phyloP scores from a whole-genome alignment of 2,888 invertebrate species.

The Acrobasis consociella region DNA sequence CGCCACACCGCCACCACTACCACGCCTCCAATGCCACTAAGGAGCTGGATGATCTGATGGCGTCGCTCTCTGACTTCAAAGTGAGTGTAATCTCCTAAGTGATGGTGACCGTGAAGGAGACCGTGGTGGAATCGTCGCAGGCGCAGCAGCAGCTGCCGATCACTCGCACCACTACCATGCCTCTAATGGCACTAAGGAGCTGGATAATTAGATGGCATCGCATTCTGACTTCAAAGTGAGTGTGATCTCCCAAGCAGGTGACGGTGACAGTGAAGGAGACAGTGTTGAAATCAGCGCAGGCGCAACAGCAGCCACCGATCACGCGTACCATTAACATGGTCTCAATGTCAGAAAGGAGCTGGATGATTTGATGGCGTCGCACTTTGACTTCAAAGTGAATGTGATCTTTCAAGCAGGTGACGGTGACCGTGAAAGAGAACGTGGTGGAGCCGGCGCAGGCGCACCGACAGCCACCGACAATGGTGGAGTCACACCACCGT shows the following conservation, averaged over 20 bases:
- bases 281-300: constrained; percentile 76
- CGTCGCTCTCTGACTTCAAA: constrained; percentile 97
- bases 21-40: constrained; percentile 94
- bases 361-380: constrained; percentile 97
- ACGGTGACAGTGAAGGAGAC: constrained; percentile 81
- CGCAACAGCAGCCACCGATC: constrained; percentile 60
- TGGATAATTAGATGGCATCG: constrained; percentile 98
- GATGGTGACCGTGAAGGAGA: constrained; percentile 80
- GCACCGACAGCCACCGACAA: no score
- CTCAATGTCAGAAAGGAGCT: no score
- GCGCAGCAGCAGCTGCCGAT: constrained; percentile 61
- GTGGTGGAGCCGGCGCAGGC: no score
- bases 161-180: constrained; percentile 79
- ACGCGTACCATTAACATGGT: no score
- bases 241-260: constrained; percentile 35
- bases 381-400: constrained; percentile 97
- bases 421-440: no score
- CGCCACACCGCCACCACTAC: constrained; percentile 55
- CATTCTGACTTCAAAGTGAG: constrained; percentile 96
- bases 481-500: no score
- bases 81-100: constrained; percentile 77
- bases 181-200: constrained; percentile 95
- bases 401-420: no score
- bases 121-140: constrained; percentile 77
- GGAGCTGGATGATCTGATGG: constrained; percentile 98